Percentiles rank a stretch among this genome's conserved stretches.
phyloP scores from a whole-genome alignment of 2,888 invertebrate genomes.

The Andrena haemorrhoa region DNA sequence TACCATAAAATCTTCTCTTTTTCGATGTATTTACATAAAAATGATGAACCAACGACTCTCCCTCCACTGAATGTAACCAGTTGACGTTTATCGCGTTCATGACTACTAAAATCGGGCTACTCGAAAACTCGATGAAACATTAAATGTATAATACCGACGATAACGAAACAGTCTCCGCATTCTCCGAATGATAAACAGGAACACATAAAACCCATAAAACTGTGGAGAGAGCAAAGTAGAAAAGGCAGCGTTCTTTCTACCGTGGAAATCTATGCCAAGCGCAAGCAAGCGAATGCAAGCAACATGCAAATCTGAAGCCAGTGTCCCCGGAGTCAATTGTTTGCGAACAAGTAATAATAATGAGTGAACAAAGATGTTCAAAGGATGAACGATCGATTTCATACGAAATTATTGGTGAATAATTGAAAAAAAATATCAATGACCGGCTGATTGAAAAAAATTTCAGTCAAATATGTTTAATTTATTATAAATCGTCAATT shows the following conservation, averaged over 20 bases:
- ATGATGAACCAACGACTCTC: conserved; percentile 78
- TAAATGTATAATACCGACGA: neutral
- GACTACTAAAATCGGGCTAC: neutral
- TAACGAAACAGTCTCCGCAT: neutral
- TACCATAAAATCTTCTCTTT: conserved; percentile 78
- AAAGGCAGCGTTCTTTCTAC: neutral
- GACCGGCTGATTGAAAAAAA: too few relatives aligned
- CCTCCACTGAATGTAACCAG: conserved; percentile 78
- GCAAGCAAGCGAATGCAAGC: too few relatives aligned
- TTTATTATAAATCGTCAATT: too few relatives aligned
- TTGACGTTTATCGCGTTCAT: conserved; percentile 77
- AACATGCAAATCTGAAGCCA: too few relatives aligned
- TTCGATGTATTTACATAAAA: conserved; percentile 77
- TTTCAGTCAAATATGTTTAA: too few relatives aligned
- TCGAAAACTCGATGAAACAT: neutral
- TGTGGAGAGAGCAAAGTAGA: neutral
- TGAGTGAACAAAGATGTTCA: too few relatives aligned
- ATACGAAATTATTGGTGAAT: too few relatives aligned
- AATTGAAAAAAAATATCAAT: too few relatives aligned
- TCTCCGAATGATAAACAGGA: neutral
- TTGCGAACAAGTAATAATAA: too few relatives aligned
- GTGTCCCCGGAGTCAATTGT: too few relatives aligned
- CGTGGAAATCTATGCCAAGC: neutral
- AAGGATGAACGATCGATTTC: too few relatives aligned
- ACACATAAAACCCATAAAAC: neutral